Evolutionary conservation across 2,113 vertebrate genomes (phyloP).

Genomic region (Numenius arquata): DNA sequence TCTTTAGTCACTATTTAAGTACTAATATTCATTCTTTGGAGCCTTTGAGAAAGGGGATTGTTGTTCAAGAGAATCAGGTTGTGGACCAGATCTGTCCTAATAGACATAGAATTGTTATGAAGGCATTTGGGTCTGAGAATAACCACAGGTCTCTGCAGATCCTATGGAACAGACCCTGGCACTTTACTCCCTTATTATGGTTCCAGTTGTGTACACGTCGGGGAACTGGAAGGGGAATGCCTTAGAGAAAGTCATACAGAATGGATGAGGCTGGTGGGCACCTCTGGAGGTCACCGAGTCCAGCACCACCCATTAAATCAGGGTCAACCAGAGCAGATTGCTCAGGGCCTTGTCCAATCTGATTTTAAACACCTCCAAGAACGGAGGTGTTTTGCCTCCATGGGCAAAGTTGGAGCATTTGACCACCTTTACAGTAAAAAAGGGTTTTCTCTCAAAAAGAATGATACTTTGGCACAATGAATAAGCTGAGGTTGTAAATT

Average conservation of each 20-base stretch:
- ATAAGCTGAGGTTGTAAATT: background rate
- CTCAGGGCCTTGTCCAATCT: background rate
- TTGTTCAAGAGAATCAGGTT: background rate
- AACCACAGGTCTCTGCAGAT: background rate
- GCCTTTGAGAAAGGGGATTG: background rate
- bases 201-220: background rate
- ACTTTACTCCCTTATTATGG: background rate
- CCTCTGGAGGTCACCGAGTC: background rate
- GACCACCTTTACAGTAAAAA: background rate
- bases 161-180: background rate
- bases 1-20: background rate
- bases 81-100: background rate
- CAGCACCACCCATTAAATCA: background rate
- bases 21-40: background rate
- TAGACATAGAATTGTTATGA: background rate
- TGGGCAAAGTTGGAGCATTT: background rate
- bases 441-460: background rate
- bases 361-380: background rate
- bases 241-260: background rate
- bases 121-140: background rate
- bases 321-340: background rate
- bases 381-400: background rate
- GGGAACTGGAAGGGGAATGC: background rate
- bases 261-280: background rate
- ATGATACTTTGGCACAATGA: background rate